These are phyloP conservation scores for Pseudomyrmex dendroicus DNA, from an alignment of 1,140 invertebrate genomes.

Conservation along the genomic window DNA sequence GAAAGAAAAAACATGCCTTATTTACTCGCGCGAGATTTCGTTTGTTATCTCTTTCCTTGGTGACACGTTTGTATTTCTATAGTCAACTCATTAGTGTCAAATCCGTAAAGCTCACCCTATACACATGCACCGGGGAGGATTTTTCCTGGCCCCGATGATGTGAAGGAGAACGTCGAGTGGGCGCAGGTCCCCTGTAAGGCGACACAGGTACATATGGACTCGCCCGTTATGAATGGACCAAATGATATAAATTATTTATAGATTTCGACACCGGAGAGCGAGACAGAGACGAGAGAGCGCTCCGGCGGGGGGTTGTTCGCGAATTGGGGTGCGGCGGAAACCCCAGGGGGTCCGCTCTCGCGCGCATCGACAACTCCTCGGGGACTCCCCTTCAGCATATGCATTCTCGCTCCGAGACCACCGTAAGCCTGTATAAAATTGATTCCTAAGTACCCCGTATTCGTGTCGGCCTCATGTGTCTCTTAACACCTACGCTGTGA, in stretches of 20 bases:
- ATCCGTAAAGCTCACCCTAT: conserved; percentile 17
- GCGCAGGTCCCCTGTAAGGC: conserved; percentile 80
- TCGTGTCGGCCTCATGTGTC: conserved; percentile 75
- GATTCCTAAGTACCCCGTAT: conserved; percentile 84
- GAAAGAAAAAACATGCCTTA: background rate
- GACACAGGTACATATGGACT: conserved; percentile 85
- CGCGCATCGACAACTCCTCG: conserved; percentile 81
- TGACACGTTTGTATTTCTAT: conserved; percentile 21
- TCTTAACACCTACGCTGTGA: conserved; percentile 80
- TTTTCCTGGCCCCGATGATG: conserved; percentile 14
- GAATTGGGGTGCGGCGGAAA: conserved; percentile 73
- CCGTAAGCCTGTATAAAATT: conserved; percentile 82
- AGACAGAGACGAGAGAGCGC: conserved; percentile 49
- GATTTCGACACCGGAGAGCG: conserved; percentile 83
- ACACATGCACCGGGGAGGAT: conserved; percentile 5
- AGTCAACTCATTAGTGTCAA: conserved; percentile 20
- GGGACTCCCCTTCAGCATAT: conserved; percentile 82
- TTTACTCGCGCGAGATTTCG: background rate
- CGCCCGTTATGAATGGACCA: conserved; percentile 81
- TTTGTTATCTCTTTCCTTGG: too few species aligned
- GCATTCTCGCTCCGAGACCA: conserved; percentile 78
- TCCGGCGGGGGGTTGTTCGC: conserved; percentile 56
- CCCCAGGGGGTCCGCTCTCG: conserved; percentile 81
- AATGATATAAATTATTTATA: conserved; percentile 86
- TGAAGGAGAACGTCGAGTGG: conserved; percentile 56